Percentiles rank a stretch among this genome's conserved stretches.
Evolutionary conservation across 2,797 vertebrate genomes (phyloP).

Genomic region (Borostomias antarcticus): DNA sequence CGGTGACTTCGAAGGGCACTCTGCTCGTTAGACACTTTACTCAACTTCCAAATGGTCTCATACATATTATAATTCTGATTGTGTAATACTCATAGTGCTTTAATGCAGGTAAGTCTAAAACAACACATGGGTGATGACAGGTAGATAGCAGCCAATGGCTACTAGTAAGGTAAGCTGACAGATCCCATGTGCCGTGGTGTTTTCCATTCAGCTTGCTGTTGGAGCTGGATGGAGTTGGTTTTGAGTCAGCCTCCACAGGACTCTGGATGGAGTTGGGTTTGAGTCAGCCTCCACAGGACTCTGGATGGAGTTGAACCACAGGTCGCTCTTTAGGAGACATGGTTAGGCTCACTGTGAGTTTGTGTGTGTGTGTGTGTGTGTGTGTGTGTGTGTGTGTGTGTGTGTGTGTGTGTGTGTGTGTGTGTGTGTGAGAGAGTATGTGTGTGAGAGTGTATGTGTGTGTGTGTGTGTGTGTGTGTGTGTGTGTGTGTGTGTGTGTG

Average conservation of each 20-base stretch:
- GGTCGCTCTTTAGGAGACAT: not conserved
- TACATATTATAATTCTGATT: not conserved
- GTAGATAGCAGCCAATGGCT: not conserved
- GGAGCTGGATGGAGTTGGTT: not conserved
- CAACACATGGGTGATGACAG: no score
- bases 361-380: not conserved
- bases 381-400: not conserved
- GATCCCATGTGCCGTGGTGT: not conserved
- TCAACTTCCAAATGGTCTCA: not conserved
- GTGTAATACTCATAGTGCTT: not conserved
- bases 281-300: no score
- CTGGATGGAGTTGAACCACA: not conserved
- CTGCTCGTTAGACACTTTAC: not conserved
- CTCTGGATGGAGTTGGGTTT: not conserved
- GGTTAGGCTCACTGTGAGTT: not conserved
- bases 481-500: constrained; percentile 2
- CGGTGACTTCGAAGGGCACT: not conserved
- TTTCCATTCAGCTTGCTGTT: no score
- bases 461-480: not conserved
- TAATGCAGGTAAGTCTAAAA: not conserved
- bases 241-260: not conserved
- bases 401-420: constrained; percentile 3
- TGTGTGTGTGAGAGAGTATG: not conserved
- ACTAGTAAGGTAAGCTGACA: not conserved
- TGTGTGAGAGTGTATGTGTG: not conserved